phyloP scores from a whole-genome alignment of 2,797 vertebrate genomes.

The Eospalax fontanierii region DNA sequence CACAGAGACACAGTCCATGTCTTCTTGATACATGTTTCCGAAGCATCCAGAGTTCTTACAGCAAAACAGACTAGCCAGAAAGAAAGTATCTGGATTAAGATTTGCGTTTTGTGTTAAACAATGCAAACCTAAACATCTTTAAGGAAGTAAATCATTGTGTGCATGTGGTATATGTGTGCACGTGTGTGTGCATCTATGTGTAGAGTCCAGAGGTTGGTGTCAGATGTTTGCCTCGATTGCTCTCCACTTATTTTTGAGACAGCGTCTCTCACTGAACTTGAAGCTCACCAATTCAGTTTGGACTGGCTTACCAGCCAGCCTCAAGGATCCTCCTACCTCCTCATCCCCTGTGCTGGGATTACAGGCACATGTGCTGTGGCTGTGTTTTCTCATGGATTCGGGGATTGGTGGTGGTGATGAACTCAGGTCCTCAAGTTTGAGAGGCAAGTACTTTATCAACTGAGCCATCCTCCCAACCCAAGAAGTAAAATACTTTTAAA shows the following conservation, averaged over 20 bases:
- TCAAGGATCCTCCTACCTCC: not conserved
- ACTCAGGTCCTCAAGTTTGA: too few species aligned
- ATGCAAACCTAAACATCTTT: not conserved
- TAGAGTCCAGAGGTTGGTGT: not conserved
- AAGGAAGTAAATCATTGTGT: not conserved
- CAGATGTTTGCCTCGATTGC: not conserved
- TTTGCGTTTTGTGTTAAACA: not conserved
- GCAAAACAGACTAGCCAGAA: not conserved
- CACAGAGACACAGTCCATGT: not conserved
- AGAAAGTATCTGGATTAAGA: not conserved
- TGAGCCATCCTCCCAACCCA: not conserved
- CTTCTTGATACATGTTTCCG: not conserved
- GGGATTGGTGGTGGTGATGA: not conserved
- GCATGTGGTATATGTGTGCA: too few species aligned
- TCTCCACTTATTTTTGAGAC: not conserved
- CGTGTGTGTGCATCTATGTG: not conserved
- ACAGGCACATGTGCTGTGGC: not conserved
- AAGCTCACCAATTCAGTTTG: not conserved
- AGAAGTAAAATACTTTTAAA: conserved; percentile 1
- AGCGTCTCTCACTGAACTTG: not conserved
- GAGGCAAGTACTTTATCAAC: not conserved
- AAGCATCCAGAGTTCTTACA: not conserved
- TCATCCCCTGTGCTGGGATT: not conserved
- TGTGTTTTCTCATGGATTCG: not conserved
- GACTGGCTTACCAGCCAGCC: not conserved